phyloP scores from a whole-genome alignment of 2,113 vertebrate species.

The Otus sunia region DNA sequence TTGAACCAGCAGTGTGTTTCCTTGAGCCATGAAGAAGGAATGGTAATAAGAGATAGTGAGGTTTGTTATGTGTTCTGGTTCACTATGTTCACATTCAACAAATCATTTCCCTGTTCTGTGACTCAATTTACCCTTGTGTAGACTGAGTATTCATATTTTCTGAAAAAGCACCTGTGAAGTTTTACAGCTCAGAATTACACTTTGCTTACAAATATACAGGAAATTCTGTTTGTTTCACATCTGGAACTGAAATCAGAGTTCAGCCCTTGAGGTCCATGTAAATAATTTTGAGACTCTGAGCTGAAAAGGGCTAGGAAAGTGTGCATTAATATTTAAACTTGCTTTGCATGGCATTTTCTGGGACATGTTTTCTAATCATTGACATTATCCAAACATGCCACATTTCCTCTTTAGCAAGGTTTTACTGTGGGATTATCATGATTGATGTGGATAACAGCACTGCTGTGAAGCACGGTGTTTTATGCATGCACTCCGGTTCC shows the following conservation, averaged over 20 bases:
- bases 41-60: background rate
- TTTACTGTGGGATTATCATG: constrained; percentile 34
- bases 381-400: constrained; percentile 38
- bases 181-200: background rate
- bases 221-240: background rate
- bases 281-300: background rate
- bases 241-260: background rate
- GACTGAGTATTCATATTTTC: background rate
- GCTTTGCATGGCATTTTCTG: background rate
- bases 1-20: background rate
- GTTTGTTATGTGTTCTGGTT: background rate
- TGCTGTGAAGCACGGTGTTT: background rate
- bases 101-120: background rate
- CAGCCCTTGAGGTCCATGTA: background rate
- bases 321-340: constrained; percentile 48
- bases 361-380: constrained; percentile 41
- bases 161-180: background rate
- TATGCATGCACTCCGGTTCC: background rate
- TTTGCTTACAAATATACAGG: background rate
- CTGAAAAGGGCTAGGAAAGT: background rate
- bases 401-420: constrained; percentile 39
- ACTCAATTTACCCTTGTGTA: background rate
- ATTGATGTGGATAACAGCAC: constrained; percentile 24
- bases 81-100: background rate
- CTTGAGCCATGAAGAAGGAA: background rate